phyloP scores from a whole-genome alignment of 2,888 invertebrate species.

The Spilarctia lutea region DNA sequence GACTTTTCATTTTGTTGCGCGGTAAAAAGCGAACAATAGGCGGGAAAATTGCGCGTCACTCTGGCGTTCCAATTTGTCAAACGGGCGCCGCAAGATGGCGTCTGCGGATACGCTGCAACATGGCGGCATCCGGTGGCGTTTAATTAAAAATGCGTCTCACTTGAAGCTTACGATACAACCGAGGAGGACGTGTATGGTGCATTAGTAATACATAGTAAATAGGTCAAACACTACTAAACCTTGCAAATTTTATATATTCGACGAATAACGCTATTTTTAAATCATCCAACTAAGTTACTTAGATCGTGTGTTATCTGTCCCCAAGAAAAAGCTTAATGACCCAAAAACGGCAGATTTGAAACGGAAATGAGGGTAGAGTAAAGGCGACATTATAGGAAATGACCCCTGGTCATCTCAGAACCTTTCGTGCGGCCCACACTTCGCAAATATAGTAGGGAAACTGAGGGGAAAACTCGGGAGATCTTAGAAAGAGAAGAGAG shows the following conservation, averaged over 20 bases:
- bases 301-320: constrained; percentile 18
- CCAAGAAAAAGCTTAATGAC: constrained; percentile 52
- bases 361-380: constrained; percentile 71
- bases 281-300: not conserved
- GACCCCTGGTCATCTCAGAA: constrained; percentile 63
- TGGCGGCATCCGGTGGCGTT: constrained; percentile 81
- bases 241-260: not conserved
- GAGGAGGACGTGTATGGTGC: constrained; percentile 62
- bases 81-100: constrained; percentile 84
- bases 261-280: not conserved
- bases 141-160: constrained; percentile 85
- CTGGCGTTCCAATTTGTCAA: constrained; percentile 86
- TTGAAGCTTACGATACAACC: constrained; percentile 68
- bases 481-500: constrained; percentile 21
- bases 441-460: constrained; percentile 63
- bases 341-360: constrained; percentile 58
- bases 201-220: constrained; percentile 51
- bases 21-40: constrained; percentile 84
- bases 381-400: constrained; percentile 70
- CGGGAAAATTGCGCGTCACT: constrained; percentile 87
- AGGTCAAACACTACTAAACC: constrained; percentile 38
- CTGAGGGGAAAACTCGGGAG: constrained; percentile 43
- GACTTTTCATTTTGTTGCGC: constrained; percentile 85
- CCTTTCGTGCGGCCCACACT: constrained; percentile 60
- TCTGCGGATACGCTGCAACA: constrained; percentile 74